phyloP scores from a whole-genome alignment of 1,140 invertebrate species.

The Drosophila melanica region DNA sequence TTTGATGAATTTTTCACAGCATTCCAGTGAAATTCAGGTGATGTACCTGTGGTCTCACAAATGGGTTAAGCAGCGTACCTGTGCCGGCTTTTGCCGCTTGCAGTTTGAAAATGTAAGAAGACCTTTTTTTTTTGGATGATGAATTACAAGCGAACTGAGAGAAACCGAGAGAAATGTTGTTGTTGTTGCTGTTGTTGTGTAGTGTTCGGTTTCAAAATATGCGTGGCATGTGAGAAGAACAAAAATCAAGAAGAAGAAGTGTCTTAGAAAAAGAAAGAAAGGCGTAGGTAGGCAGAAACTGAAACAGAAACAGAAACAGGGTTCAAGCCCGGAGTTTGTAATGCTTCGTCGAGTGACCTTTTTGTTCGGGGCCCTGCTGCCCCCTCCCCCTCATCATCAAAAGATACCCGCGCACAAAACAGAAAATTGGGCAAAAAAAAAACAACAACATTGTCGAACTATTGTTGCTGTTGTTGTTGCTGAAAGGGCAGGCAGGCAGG shows the following conservation, averaged over 20 bases:
- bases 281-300: constrained; percentile 55
- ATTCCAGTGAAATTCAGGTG: constrained; percentile 4
- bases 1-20: not conserved
- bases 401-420: constrained; percentile 32
- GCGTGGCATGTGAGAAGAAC: constrained; percentile 72
- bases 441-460: constrained; percentile 56
- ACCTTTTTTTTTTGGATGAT: constrained; percentile 45
- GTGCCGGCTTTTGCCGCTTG: constrained; percentile 48
- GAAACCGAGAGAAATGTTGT: constrained; percentile 30
- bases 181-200: too few relatives aligned
- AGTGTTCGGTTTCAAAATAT: constrained; percentile 60
- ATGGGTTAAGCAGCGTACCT: constrained; percentile 63
- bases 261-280: constrained; percentile 57
- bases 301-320: constrained; percentile 9
- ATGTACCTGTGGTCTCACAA: constrained; percentile 33
- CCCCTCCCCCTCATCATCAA: constrained; percentile 16
- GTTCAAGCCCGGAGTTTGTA: constrained; percentile 45
- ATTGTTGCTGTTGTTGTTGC: constrained; percentile 29
- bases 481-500: constrained; percentile 7
- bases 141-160: constrained; percentile 61
- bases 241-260: constrained; percentile 14
- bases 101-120: constrained; percentile 35
- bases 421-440: constrained; percentile 57
- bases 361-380: constrained; percentile 21
- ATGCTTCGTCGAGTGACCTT: constrained; percentile 67